Conservation (phyloP, 2,113 vertebrate genomes). For the Dasyurus viverrinus region DNA sequence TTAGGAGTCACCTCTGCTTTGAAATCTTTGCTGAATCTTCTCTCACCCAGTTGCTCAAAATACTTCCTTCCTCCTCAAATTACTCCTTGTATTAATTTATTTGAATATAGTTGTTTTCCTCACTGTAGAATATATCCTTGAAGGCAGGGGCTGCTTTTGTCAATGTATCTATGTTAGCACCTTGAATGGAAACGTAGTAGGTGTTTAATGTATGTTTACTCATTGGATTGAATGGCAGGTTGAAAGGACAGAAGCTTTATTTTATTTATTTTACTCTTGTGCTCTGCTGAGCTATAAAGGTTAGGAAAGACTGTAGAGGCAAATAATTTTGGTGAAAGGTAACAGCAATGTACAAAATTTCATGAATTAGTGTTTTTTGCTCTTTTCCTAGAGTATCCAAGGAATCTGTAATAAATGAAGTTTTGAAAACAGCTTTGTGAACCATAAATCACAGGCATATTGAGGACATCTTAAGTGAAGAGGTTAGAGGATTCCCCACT, state of each 20-base stretch:
- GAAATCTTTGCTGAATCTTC: background rate
- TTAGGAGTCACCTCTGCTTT: background rate
- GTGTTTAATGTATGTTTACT: background rate
- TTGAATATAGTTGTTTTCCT: background rate
- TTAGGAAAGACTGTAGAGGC: background rate
- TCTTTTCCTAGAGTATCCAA: slow-evolving; percentile 67
- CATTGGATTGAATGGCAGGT: background rate
- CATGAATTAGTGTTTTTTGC: slow-evolving; percentile 66
- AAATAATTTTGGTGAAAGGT: background rate
- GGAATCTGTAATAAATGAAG: slow-evolving; percentile 56
- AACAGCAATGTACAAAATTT: background rate
- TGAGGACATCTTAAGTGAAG: slow-evolving; percentile 60
- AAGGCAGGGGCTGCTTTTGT: background rate
- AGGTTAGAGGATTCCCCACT: slow-evolving; percentile 61
- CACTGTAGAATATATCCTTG: background rate
- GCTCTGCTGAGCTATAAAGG: background rate
- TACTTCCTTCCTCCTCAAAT: background rate
- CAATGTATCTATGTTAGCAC: background rate
- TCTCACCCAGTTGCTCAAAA: background rate
- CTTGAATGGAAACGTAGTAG: background rate
- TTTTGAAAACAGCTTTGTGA: slow-evolving; percentile 65
- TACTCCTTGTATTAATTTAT: background rate
- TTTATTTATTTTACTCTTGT: background rate
- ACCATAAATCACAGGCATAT: slow-evolving; percentile 7
- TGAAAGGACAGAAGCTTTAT: background rate